Evolutionary conservation across 2,888 invertebrate genomes (phyloP), one percentile per base, ranked within the genome.

Genomic region (Pachydiplax longipennis): DNA sequence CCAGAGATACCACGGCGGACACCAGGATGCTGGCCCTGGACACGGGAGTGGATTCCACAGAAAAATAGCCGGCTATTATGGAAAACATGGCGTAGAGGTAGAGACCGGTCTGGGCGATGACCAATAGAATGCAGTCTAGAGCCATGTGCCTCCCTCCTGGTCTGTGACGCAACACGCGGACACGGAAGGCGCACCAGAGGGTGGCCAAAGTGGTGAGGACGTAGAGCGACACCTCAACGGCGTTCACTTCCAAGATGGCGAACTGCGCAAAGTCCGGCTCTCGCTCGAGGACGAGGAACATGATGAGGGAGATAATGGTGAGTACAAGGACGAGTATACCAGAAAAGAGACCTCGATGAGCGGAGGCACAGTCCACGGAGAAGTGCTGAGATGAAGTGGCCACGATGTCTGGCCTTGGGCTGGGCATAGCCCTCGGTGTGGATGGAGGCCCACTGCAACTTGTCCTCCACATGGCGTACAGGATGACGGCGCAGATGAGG

Each of bases 391-490:
- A 93, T 10, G 93, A 93, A n/a, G 87, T 61, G 8, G 61, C 37
- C 8, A 31, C 35, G 35, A 35, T 61, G 58, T 35, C 18, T 12
- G n/a, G 61, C 0, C 58, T 18, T 0, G 15, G 61, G 35, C 25
- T 4, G 53, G 83, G 48, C 25, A 53, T n/a, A 13, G 53, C 22
- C 31, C 53, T 87, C 10, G 87, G 37, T 40, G 87, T 31, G 31
- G 53, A 25, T 31, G 22, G 31, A 37, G n/a, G 22, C 25, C 58
- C 58, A 22, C 22, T 35, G 40, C 25, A 61, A 0, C 97, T 96
- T 93, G 97, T 97, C 94, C 97, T 97, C 98, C 98, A 98, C 96
- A 98, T 98, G 94, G 98, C 97, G 93, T 97, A 98, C 91, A 98
- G 94, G 92, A 98, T 96, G 53, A 98, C 98, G 40, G 98, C 98